phyloP scores from a whole-genome alignment of 1,140 invertebrate species.

The Drosophila sechellia region DNA sequence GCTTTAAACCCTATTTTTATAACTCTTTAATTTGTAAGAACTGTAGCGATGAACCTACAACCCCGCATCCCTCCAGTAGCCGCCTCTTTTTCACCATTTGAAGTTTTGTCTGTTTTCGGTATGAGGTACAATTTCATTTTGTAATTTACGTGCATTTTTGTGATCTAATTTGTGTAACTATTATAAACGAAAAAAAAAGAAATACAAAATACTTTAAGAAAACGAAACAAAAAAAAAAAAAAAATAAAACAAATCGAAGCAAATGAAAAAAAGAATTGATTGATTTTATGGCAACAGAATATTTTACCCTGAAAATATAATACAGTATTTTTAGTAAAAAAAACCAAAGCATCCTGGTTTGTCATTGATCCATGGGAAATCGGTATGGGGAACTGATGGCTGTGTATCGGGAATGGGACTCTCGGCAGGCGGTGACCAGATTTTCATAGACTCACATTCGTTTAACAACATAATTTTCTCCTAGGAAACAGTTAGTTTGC shows the following conservation, averaged over 20 bases:
- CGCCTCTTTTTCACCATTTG: conserved; percentile 53
- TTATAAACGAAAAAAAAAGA: conserved; percentile 67
- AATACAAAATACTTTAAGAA: conserved; percentile 60
- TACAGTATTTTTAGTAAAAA: conserved; percentile 65
- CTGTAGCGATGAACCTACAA: conserved; percentile 30
- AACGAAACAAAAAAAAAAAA: conserved; percentile 59
- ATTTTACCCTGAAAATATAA: conserved; percentile 62
- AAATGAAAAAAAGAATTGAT: conserved; percentile 53
- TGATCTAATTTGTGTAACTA: conserved; percentile 83
- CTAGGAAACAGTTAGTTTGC: conserved; percentile 45
- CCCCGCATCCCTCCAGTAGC: conserved; percentile 39
- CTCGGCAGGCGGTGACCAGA: conserved; percentile 17
- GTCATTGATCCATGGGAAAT: conserved; percentile 12
- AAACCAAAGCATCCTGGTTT: conserved; percentile 29
- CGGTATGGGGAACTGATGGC: neutral
- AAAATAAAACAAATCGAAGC: conserved; percentile 36
- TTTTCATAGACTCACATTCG: conserved; percentile 8
- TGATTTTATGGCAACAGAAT: conserved; percentile 71
- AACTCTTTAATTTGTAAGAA: conserved; percentile 56
- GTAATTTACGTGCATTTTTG: conserved; percentile 83
- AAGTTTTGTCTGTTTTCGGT: conserved; percentile 56
- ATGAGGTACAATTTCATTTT: conserved; percentile 66
- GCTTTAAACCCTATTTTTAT: conserved; percentile 44
- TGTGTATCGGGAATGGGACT: neutral
- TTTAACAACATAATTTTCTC: conserved; percentile 33